Evolutionary conservation across 2,888 invertebrate species (phyloP).

Genomic region (Diogma glabrata): DNA sequence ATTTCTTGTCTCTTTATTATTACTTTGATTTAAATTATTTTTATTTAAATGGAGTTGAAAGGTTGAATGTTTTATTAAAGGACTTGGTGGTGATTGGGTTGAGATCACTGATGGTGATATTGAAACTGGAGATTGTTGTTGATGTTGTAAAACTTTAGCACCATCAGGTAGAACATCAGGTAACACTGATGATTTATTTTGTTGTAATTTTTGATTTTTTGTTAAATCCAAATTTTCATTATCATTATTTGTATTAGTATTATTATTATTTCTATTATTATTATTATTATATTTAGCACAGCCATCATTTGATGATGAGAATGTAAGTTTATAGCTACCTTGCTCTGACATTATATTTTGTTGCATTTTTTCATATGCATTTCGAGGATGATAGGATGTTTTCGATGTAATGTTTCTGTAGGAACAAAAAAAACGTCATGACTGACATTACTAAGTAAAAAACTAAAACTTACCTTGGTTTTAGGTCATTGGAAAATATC

Average conservation of each 20-base stretch:
- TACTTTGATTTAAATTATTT: no score
- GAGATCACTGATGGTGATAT: constrained; percentile 20
- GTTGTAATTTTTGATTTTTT: no score
- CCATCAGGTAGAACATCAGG: constrained; percentile 46
- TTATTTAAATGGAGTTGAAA: constrained; percentile 2
- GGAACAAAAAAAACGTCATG: no score
- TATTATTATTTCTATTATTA: no score
- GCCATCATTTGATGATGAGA: constrained; percentile 50
- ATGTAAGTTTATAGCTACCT: constrained; percentile 62
- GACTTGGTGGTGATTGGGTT: constrained; percentile 7
- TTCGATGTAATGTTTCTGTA: constrained; percentile 50
- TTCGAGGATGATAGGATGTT: constrained; percentile 60
- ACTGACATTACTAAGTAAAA: background rate
- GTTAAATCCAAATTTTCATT: constrained; percentile 16
- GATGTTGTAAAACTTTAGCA: constrained; percentile 34
- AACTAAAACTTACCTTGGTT: constrained; percentile 24
- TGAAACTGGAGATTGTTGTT: constrained; percentile 35
- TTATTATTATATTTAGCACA: constrained; percentile 22
- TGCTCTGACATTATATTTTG: constrained; percentile 49
- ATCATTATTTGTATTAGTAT: no score
- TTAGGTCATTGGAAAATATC: constrained; percentile 14
- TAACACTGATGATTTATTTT: constrained; percentile 34
- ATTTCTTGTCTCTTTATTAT: background rate
- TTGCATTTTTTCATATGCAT: constrained; percentile 53
- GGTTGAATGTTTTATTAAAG: background rate